phyloP scores from a whole-genome alignment of 1,140 invertebrate species.

The Delia radicum region DNA sequence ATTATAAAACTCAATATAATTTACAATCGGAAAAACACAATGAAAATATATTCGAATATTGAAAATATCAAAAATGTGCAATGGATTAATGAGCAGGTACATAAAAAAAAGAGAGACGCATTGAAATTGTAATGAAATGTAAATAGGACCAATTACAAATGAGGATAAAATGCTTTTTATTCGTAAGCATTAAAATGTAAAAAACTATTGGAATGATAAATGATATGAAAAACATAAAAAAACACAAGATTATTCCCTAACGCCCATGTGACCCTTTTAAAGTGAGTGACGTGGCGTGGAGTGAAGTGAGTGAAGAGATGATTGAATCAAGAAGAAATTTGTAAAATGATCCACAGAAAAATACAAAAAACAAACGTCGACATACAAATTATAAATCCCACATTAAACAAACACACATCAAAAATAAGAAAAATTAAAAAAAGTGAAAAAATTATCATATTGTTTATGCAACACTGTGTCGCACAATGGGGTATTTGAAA shows the following conservation, averaged over 20 bases:
- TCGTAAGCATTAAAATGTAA: conserved; percentile 2
- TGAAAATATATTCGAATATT: background rate
- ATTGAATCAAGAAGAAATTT: too few relatives aligned
- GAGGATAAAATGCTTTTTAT: background rate
- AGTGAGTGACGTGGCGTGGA: background rate
- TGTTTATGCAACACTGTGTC: too few relatives aligned
- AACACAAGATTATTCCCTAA: conserved; percentile 28
- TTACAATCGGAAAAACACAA: background rate
- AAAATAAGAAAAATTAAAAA: conserved; percentile 8
- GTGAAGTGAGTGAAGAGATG: too few relatives aligned
- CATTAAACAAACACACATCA: background rate
- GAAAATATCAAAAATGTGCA: background rate
- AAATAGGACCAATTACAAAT: background rate
- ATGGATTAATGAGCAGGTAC: background rate
- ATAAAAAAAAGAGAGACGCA: conserved; percentile 12
- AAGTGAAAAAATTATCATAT: background rate
- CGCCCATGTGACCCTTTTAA: conserved; percentile 50
- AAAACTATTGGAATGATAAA: conserved; percentile 11
- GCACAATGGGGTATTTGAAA: too few relatives aligned
- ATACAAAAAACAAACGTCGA: conserved; percentile 18
- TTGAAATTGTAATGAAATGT: background rate
- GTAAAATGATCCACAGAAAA: conserved; percentile 28
- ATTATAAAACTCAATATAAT: background rate
- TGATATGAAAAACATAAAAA: conserved; percentile 11
- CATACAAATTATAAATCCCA: background rate